phyloP scores from a whole-genome alignment of 53 echinoderm and acorn worm genomes.

The Temnopleurus reevesii region DNA sequence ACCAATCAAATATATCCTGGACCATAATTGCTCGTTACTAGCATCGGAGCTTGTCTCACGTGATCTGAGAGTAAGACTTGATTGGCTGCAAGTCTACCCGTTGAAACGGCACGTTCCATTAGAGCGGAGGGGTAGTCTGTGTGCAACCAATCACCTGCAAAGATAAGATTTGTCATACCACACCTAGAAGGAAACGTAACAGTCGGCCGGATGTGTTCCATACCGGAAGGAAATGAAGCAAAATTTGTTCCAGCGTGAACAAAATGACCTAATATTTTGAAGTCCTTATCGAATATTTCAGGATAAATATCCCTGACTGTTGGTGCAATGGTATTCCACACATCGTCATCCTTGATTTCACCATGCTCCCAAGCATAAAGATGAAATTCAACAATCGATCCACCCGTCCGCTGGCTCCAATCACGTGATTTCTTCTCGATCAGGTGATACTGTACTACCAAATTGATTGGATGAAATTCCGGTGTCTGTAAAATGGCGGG shows the following conservation, averaged over 20 bases:
- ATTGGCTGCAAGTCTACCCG: constrained; percentile 95
- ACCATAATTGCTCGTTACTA: constrained; percentile 72
- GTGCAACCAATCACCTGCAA: constrained; percentile 97
- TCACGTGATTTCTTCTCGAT: constrained; percentile 75
- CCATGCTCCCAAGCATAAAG: constrained; percentile 78
- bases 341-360: constrained; percentile 62
- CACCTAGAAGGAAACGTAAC: constrained; percentile 63
- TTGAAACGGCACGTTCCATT: constrained; percentile 93
- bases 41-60: constrained; percentile 75
- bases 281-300: constrained; percentile 77
- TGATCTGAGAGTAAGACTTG: constrained; percentile 85
- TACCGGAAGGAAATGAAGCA: constrained; percentile 72
- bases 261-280: constrained; percentile 75
- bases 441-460: constrained; percentile 81
- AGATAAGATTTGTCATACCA: constrained; percentile 74
- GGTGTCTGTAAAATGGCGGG: constrained; percentile 82
- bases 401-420: constrained; percentile 89
- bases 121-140: constrained; percentile 85
- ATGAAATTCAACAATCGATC: constrained; percentile 84
- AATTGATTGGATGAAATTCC: constrained; percentile 77
- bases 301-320: constrained; percentile 84
- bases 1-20: constrained; percentile 81
- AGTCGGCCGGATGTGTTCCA: constrained; percentile 75
- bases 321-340: constrained; percentile 84
- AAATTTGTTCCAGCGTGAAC: constrained; percentile 71